A percentile compares a stretch with the other conserved stretches of the same genome.
Conservation (phyloP, 2,888 invertebrate species). For the Synergus umbraculus region DNA sequence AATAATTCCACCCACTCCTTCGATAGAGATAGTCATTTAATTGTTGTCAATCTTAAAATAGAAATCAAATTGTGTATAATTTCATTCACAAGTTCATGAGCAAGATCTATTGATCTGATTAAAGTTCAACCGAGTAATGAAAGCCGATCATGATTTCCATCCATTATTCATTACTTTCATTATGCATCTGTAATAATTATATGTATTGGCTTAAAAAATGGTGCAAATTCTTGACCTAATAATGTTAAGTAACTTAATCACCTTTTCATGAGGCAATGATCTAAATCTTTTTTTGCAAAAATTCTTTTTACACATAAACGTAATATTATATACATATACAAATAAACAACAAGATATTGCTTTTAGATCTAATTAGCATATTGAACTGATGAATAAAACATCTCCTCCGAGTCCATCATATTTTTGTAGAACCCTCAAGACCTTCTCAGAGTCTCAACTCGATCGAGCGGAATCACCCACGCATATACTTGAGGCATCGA, state of each 20-base stretch:
- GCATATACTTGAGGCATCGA: not conserved
- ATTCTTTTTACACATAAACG: too few relatives aligned
- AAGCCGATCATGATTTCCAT: not conserved
- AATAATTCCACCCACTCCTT: not conserved
- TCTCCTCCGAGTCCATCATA: not conserved
- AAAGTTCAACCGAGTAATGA: not conserved
- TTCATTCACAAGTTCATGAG: not conserved
- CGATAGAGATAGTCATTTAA: not conserved
- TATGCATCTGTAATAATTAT: constrained; percentile 1
- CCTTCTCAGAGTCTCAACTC: not conserved
- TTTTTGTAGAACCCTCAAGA: not conserved
- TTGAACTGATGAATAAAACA: not conserved
- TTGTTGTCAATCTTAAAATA: not conserved
- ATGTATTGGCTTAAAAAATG: not conserved
- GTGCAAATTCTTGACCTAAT: not conserved
- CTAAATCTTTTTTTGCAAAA: too few relatives aligned
- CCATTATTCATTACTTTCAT: not conserved
- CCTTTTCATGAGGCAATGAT: not conserved
- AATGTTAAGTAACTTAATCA: too few relatives aligned
- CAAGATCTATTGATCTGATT: not conserved
- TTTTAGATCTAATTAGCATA: not conserved
- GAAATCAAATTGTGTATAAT: not conserved
- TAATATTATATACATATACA: not conserved
- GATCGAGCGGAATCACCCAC: constrained; percentile 1
- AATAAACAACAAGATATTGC: not conserved